A percentile compares a stretch with the other conserved stretches of the same genome.
Evolutionary conservation across 2,797 vertebrate genomes (phyloP).

Genomic region (Anableps anableps): DNA sequence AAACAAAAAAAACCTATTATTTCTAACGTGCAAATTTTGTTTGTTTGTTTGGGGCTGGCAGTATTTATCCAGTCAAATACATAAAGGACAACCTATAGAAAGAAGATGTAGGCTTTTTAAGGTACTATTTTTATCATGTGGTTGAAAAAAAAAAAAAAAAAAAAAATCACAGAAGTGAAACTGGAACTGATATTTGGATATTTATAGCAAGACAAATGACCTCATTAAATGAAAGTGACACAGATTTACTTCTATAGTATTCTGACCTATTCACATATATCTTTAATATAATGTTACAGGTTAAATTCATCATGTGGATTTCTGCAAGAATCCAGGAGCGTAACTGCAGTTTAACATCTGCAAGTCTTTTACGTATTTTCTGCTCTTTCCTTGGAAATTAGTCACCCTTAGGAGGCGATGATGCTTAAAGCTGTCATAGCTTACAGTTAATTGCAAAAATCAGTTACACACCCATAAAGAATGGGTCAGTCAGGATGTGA

Average conservation of each 20-base stretch:
- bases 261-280: neutral
- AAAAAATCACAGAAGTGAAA: conserved; percentile 2
- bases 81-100: neutral
- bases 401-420: neutral
- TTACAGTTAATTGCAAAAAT: neutral
- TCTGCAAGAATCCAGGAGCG: neutral
- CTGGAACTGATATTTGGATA: conserved; percentile 1
- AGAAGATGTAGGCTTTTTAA: neutral
- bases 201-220: conserved; percentile 19
- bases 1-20: too few relatives aligned
- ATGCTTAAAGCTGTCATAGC: neutral
- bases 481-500: neutral
- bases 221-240: conserved; percentile 16
- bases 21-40: neutral
- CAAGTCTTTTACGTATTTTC: neutral
- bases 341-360: neutral
- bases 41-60: neutral
- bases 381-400: conserved; percentile 4
- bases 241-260: conserved; percentile 20
- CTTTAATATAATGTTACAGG: neutral
- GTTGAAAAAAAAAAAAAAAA: neutral
- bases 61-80: neutral
- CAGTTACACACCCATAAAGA: neutral
- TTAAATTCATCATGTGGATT: neutral
- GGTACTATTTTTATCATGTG: neutral